Percentiles rank a stretch among this genome's conserved stretches.
phyloP scores from a whole-genome alignment of 1,140 invertebrate species.

The Hypsibius dujardini region DNA sequence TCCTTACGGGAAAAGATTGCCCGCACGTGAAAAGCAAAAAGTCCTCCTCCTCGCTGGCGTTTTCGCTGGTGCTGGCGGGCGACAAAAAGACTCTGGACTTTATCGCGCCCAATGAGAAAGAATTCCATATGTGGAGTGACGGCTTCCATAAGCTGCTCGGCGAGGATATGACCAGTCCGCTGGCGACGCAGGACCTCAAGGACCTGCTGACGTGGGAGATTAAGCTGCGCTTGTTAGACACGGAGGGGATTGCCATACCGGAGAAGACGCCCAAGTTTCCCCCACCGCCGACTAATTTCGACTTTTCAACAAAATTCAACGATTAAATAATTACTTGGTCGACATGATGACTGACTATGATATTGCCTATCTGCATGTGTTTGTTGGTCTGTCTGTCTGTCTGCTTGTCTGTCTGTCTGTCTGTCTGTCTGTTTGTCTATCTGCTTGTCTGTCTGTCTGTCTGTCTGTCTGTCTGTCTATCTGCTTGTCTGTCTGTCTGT shows the following conservation, averaged over 20 bases:
- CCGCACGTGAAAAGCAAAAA: conserved; percentile 58
- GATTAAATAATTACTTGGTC: too few species aligned
- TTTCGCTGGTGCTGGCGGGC: conserved; percentile 58
- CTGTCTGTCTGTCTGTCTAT: too few species aligned
- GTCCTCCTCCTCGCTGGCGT: conserved; percentile 60
- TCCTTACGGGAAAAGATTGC: conserved; percentile 77
- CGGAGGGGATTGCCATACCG: conserved; percentile 82
- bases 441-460: too few species aligned
- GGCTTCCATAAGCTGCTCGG: conserved; percentile 74
- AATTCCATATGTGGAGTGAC: conserved; percentile 86
- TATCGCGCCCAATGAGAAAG: conserved; percentile 69
- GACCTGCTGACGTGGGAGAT: conserved; percentile 87
- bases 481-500: too few species aligned
- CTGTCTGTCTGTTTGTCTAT: too few species aligned
- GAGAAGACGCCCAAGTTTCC: conserved; percentile 76
- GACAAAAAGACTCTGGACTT: conserved; percentile 62
- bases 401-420: too few species aligned
- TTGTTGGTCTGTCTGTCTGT: too few species aligned
- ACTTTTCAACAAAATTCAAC: too few species aligned
- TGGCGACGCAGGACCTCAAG: conserved; percentile 71
- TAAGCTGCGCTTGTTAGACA: conserved; percentile 72
- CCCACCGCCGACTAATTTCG: conserved; percentile 64
- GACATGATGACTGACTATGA: too few species aligned
- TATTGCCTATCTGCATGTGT: too few species aligned
- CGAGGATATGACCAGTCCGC: conserved; percentile 70